Evolutionary conservation across 1,140 invertebrate species (phyloP).

Genomic region (Drosophila miranda): DNA sequence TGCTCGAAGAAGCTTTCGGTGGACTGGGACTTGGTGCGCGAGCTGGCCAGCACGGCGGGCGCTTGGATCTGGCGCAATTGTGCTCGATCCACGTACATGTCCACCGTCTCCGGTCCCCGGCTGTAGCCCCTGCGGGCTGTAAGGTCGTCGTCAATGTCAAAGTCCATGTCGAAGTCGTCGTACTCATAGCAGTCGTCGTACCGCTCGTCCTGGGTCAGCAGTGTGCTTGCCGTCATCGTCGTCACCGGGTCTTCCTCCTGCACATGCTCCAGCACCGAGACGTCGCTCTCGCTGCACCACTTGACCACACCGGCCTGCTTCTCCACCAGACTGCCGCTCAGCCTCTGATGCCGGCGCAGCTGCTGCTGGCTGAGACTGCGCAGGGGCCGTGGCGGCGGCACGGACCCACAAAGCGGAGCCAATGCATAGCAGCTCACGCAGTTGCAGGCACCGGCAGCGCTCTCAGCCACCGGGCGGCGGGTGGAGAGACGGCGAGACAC

Average conservation of each 20-base stretch:
- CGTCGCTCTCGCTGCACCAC: slow-evolving; percentile 81
- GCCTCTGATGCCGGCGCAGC: slow-evolving; percentile 67
- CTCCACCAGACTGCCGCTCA: slow-evolving; percentile 62
- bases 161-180: slow-evolving; percentile 69
- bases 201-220: slow-evolving; percentile 31
- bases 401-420: slow-evolving; percentile 70
- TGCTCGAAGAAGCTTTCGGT: slow-evolving; percentile 79
- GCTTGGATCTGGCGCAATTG: slow-evolving; percentile 58
- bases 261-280: slow-evolving; percentile 72
- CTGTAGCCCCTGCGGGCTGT: slow-evolving; percentile 34
- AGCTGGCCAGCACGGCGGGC: slow-evolving; percentile 39
- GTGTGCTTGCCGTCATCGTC: slow-evolving; percentile 3
- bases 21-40: slow-evolving; percentile 70
- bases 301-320: slow-evolving; percentile 59
- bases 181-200: slow-evolving; percentile 70
- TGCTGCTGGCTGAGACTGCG: slow-evolving; percentile 77
- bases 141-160: slow-evolving; percentile 61
- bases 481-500: slow-evolving; percentile 56
- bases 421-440: slow-evolving; percentile 77
- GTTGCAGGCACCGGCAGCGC: slow-evolving; percentile 64
- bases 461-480: slow-evolving; percentile 38
- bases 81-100: slow-evolving; percentile 64
- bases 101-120: slow-evolving; percentile 41
- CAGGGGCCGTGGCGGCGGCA: slow-evolving; percentile 66
- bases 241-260: slow-evolving; percentile 35